Percentiles rank a stretch among this genome's conserved stretches.
These are phyloP conservation scores for Choloepus hoffmanni DNA, from an alignment of 2,113 vertebrate genomes.

Conservation along the genomic window DNA sequence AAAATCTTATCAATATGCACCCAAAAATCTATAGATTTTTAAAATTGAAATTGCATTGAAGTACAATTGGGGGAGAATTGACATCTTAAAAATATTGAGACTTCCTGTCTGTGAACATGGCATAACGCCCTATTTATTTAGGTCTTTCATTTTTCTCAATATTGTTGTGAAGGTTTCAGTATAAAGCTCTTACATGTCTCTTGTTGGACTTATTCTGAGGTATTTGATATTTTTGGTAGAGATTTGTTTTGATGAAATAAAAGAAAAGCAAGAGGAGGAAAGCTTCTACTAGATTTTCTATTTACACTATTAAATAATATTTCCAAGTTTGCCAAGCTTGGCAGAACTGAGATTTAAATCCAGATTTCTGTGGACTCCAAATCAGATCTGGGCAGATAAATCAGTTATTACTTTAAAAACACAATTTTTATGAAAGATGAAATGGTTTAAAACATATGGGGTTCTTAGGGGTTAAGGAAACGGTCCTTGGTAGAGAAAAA, in stretches of 20 bases:
- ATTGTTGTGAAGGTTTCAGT: background rate
- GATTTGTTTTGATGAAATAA: slow-evolving; percentile 30
- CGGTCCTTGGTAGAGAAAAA: background rate
- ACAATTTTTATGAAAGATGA: background rate
- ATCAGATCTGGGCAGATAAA: slow-evolving; percentile 11
- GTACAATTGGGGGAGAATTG: background rate
- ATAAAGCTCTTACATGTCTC: background rate
- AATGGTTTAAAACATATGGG: background rate
- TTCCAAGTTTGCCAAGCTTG: slow-evolving; percentile 12
- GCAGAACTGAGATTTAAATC: slow-evolving; percentile 33
- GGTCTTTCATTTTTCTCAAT: background rate
- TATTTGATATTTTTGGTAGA: background rate
- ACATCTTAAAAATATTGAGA: background rate
- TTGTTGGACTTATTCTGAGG: slow-evolving; percentile 28
- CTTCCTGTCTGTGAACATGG: background rate
- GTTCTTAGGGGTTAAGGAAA: background rate
- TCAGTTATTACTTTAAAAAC: slow-evolving; percentile 29
- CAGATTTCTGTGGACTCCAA: slow-evolving; percentile 14
- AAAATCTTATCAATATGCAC: slow-evolving; percentile 2
- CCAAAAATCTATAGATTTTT: background rate
- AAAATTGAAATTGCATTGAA: slow-evolving; percentile 24
- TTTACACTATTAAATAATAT: slow-evolving; percentile 8
- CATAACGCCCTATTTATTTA: background rate
- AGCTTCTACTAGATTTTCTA: background rate
- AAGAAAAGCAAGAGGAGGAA: background rate